These are phyloP conservation scores for Dolichotis patagonum DNA, from an alignment of 2,113 vertebrate species.

Conservation along the genomic window DNA sequence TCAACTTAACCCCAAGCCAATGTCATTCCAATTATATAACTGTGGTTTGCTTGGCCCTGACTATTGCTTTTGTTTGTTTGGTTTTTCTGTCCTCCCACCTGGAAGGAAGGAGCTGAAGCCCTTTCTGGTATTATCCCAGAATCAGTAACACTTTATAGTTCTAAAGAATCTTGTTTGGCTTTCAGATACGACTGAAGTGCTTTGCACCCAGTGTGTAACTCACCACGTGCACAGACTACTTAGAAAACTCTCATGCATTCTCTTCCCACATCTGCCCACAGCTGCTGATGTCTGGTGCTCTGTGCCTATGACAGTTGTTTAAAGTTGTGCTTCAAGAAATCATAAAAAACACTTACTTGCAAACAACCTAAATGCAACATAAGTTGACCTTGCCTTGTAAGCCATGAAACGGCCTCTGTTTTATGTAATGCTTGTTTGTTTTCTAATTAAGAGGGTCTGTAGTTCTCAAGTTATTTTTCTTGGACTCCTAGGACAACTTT, in stretches of 20 bases:
- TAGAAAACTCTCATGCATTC: background rate
- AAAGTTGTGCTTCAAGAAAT: conserved; percentile 14
- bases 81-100: background rate
- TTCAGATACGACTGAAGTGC: conserved; percentile 31
- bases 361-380: background rate
- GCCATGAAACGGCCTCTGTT: background rate
- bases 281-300: background rate
- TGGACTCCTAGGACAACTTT: background rate
- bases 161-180: background rate
- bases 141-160: background rate
- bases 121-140: background rate
- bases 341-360: background rate
- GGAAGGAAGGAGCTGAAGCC: background rate
- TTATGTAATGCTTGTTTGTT: background rate
- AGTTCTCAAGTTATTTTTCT: background rate
- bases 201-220: background rate
- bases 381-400: background rate
- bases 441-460: background rate
- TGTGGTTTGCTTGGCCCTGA: background rate
- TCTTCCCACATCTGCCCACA: background rate
- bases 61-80: background rate
- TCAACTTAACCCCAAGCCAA: background rate
- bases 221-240: background rate
- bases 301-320: background rate
- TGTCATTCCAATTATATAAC: background rate